Evolutionary conservation across 2,113 vertebrate genomes (phyloP).

Genomic region (Amblyornis subalaris): DNA sequence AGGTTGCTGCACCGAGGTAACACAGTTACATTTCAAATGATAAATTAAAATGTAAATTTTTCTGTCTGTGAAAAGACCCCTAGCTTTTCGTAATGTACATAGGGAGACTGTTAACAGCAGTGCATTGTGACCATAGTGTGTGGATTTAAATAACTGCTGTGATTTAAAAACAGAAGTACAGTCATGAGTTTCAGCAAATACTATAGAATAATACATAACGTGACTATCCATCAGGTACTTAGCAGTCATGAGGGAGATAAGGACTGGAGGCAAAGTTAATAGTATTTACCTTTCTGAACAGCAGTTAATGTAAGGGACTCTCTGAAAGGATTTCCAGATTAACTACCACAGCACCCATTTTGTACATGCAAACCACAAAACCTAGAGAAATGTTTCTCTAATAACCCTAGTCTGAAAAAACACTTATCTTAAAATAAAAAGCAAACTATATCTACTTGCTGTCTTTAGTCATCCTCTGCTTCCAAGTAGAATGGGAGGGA

Average conservation of each 20-base stretch:
- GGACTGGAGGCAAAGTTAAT: neutral
- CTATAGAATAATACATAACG: neutral
- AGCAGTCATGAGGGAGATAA: neutral
- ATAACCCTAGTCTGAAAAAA: neutral
- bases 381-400: neutral
- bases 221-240: neutral
- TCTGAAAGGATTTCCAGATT: neutral
- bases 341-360: neutral
- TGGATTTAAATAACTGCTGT: neutral
- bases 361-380: neutral
- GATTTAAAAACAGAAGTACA: neutral
- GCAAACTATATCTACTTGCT: neutral
- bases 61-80: neutral
- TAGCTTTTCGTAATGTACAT: neutral
- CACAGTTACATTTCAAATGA: neutral
- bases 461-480: neutral
- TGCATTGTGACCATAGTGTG: neutral
- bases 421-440: neutral
- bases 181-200: neutral
- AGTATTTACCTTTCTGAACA: neutral
- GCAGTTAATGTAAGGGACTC: neutral
- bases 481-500: neutral
- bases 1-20: neutral
- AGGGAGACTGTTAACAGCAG: neutral
- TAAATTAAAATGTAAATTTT: neutral